Conservation (phyloP, 2,888 invertebrate species). For the Euplagia quadripunctaria region DNA sequence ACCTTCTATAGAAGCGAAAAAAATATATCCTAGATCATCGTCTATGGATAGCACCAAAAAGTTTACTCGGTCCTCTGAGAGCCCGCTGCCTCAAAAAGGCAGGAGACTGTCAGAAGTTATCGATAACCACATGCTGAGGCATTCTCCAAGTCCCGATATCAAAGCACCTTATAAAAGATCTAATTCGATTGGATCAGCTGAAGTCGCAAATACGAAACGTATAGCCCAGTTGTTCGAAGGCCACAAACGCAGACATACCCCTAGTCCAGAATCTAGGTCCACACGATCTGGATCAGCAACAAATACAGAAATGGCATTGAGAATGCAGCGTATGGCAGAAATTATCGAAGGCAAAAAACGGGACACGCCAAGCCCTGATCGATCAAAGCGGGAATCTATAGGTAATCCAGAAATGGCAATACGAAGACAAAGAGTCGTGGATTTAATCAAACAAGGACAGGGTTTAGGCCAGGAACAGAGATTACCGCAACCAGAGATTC, state of each 20-base stretch:
- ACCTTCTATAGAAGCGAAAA: slow-evolving; percentile 46
- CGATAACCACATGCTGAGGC: slow-evolving; percentile 55
- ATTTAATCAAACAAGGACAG: slow-evolving; percentile 63
- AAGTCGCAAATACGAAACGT: slow-evolving; percentile 67
- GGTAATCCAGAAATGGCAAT: slow-evolving; percentile 73
- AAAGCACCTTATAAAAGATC: slow-evolving; percentile 59
- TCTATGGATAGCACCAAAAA: slow-evolving; percentile 52
- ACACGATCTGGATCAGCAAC: slow-evolving; percentile 63
- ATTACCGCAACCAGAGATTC: slow-evolving; percentile 48
- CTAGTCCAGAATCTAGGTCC: slow-evolving; percentile 67
- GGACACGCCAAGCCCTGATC: slow-evolving; percentile 69
- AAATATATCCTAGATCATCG: slow-evolving; percentile 46
- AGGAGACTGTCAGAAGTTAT: slow-evolving; percentile 65
- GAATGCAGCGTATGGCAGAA: slow-evolving; percentile 74
- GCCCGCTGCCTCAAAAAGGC: slow-evolving; percentile 53
- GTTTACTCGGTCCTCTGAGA: slow-evolving; percentile 53
- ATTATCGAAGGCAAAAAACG: slow-evolving; percentile 75
- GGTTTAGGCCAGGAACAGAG: slow-evolving; percentile 60
- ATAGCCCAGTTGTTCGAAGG: slow-evolving; percentile 76
- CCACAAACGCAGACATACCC: slow-evolving; percentile 66
- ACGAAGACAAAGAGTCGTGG: slow-evolving; percentile 72
- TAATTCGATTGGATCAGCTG: slow-evolving; percentile 69
- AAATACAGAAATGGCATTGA: slow-evolving; percentile 69
- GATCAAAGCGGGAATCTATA: slow-evolving; percentile 65
- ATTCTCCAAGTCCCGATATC: slow-evolving; percentile 67